phyloP scores from a whole-genome alignment of 2,797 vertebrate genomes.

The Liasis olivaceus region DNA sequence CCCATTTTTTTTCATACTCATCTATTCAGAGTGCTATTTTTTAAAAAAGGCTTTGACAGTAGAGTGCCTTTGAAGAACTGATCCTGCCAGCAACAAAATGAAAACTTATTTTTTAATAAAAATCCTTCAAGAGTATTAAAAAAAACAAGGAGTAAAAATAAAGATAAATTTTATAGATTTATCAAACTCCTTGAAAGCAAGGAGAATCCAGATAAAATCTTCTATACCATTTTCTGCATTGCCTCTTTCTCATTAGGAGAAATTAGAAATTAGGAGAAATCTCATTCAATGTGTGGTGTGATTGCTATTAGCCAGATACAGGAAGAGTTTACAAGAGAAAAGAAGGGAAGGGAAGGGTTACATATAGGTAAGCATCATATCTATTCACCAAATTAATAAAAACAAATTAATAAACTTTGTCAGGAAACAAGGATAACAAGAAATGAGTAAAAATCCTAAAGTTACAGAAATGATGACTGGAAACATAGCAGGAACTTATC shows the following conservation, averaged over 20 bases:
- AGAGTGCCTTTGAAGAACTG: neutral
- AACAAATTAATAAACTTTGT: neutral
- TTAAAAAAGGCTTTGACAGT: neutral
- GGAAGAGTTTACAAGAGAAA: neutral
- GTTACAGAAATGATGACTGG: neutral
- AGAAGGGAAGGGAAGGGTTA: neutral
- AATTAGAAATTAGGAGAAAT: no score
- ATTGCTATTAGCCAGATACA: conserved; percentile 11
- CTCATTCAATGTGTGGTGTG: neutral
- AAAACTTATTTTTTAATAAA: neutral
- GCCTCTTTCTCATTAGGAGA: conserved; percentile 6
- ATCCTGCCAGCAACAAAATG: neutral
- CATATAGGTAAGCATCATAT: neutral
- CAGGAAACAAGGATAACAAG: conserved; percentile 19
- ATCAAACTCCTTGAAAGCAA: conserved; percentile 22
- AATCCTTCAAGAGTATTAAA: neutral
- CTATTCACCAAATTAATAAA: conserved; percentile 12
- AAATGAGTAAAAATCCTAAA: conserved; percentile 39
- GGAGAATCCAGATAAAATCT: neutral
- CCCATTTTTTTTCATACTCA: neutral
- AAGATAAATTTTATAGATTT: neutral
- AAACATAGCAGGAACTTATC: neutral
- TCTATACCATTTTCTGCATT: neutral
- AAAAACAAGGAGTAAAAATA: neutral
- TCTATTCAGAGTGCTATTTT: neutral